Conservation (phyloP, 2,888 invertebrate species). For the Pomacea canaliculata region DNA sequence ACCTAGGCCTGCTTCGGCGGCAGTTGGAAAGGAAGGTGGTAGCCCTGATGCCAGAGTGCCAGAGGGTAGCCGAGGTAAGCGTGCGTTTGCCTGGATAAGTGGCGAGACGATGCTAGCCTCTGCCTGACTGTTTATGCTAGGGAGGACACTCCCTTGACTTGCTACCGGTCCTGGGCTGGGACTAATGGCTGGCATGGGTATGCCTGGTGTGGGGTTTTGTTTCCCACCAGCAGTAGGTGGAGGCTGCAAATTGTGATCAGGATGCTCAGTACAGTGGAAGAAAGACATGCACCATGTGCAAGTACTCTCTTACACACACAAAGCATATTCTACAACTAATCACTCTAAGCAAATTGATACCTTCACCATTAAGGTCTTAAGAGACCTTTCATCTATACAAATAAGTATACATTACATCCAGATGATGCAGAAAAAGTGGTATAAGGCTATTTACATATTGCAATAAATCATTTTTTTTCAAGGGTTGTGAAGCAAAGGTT, state of each 20-base stretch:
- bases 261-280: not conserved
- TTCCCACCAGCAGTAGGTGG: not conserved
- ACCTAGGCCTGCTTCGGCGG: slow-evolving; percentile 10
- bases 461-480: no score
- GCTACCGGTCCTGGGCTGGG: no score
- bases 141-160: no score
- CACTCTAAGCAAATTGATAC: no score
- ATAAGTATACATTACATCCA: no score
- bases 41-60: not conserved
- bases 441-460: no score
- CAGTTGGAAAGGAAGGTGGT: slow-evolving; percentile 7
- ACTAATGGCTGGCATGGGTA: not conserved
- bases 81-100: not conserved
- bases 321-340: not conserved
- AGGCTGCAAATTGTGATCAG: not conserved
- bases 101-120: no score
- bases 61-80: slow-evolving; percentile 8
- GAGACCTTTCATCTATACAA: no score
- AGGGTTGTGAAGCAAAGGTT: no score
- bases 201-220: not conserved
- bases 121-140: no score
- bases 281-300: not conserved
- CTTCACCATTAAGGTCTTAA: no score
- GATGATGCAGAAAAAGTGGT: no score
- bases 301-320: not conserved